Base-by-base conservation (phyloP, 2,888 invertebrate species). In the Tortricodes alternella region DNA sequence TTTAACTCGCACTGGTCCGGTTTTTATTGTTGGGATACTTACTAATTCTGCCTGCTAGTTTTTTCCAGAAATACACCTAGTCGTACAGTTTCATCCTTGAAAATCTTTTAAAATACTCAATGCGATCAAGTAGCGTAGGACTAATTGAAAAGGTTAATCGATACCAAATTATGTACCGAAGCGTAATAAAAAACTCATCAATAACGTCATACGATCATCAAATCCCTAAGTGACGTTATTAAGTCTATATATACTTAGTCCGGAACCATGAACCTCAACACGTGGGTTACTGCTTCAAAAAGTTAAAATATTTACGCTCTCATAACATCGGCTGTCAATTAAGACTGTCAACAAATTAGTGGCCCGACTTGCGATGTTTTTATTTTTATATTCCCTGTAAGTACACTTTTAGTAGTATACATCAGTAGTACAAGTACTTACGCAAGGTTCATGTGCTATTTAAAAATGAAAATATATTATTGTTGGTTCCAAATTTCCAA, bases 291-390 rank as follows among this genome's bases (percentile, higher is more conserved):
- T 9, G 19, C 8, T 24, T 13, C 27, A 15, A 46, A 43, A 34
- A 41, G 29, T 39, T 44, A 46, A 55, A 58, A 61, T 55, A 52
- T 61, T 58, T 51, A 55, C 49, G 32, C 13, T 50, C 43, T 38
- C 41, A 35, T 46, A 58, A 60, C 60, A 50, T 5, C 50, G 15
- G 46, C 58, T 61, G 61, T 61, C 61, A 61, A 61, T 61, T 61
- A 61, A 49, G 43, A 38, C 19, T 58, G 61, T 61, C 61, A 61
- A 61, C 78, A 76, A 76, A 76, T 76, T 76, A 76, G 68, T 62
- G 66, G 44, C 44, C 48, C 51, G 62, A 56, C 61, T 16, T 34
- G 11, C 52, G 55, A 34, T 19, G 58, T 48, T 23, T 24, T 37
- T 35, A 59, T 52, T 55, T 58, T 59, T 61, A 60, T 46, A 19